Evolutionary conservation across 2,888 invertebrate species (phyloP), one percentile per base, ranked within the genome.

Genomic region (Clitarchus hookeri): DNA sequence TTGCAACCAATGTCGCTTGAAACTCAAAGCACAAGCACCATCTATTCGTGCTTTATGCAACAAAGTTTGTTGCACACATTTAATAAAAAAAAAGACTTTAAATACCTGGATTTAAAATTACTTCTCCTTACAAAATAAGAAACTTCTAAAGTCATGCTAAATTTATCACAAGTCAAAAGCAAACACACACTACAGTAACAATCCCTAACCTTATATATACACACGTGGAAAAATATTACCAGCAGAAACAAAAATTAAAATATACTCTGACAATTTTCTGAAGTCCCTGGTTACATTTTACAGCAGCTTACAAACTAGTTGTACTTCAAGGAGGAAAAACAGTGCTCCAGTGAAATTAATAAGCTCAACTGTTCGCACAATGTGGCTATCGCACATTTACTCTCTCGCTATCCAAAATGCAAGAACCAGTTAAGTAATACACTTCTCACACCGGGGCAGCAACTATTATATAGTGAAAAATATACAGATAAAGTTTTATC

Each of bases 81-180:
- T 65, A 65, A 65, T 65, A 65, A 65, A 65, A 65, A 65, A 23
- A 65, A 65, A 65, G 19, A 65, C n/a, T 65, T 65, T 19, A 8
- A 65, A 16, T 23, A 65, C 8, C 12, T 65, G 65, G 4, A 11
- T 65, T 65, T 65, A 65, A 65, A 65, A 65, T 65, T 19, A 65
- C 23, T 65, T 65, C n/a, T n/a, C n/a, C n/a, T 65, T 23, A 65
- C 23, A 65, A 65, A 65, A 65, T 23, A 65, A 65, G 19, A 19
- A 16, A 65, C 65, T 65, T 65, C 48, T 6, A 65, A 65, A 65
- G 19, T 6, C 65, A 65, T 23, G 65, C 65, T 65, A 65, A 65
- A 65, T 65, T 65, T 65, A 65, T 65, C 65, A 65, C 65, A 65
- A 65, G 65, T 65, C 65, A 65, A 48, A n/a, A 65, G 65, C 65